Evolutionary conservation across 2,888 invertebrate genomes (phyloP).

Genomic region (Euplexia lucipara): DNA sequence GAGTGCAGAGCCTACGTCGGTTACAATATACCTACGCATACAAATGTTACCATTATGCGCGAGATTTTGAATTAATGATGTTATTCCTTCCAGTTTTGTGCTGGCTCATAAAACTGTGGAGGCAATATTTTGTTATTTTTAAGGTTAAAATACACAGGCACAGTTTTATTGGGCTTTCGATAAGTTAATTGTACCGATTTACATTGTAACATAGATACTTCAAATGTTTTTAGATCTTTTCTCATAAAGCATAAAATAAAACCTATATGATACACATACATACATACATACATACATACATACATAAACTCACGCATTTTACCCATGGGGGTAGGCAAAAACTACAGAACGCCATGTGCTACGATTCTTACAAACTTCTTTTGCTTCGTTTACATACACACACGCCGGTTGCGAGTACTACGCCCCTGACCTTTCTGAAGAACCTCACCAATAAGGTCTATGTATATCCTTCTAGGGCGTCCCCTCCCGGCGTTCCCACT

Average conservation of each 20-base stretch:
- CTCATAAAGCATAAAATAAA: neutral
- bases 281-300: no score
- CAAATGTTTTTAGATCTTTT: neutral
- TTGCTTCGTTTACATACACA: no score
- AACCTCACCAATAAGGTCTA: no score
- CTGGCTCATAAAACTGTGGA: constrained; percentile 39
- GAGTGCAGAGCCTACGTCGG: constrained; percentile 55
- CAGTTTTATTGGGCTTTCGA: neutral
- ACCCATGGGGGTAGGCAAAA: no score
- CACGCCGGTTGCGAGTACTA: no score
- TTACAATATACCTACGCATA: constrained; percentile 49
- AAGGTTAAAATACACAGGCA: neutral
- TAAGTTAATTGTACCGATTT: neutral
- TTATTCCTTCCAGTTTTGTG: constrained; percentile 64
- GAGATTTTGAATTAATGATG: constrained; percentile 75
- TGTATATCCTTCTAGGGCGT: no score
- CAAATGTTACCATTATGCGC: constrained; percentile 66
- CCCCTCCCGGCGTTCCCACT: no score
- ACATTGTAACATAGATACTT: neutral
- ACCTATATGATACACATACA: no score
- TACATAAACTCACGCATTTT: no score
- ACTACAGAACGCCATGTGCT: no score
- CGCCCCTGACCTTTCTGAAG: no score
- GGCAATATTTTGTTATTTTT: constrained; percentile 1
- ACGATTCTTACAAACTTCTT: no score